Evolutionary conservation across 2,113 vertebrate genomes (phyloP).

Genomic region (Semnornis frantzii): DNA sequence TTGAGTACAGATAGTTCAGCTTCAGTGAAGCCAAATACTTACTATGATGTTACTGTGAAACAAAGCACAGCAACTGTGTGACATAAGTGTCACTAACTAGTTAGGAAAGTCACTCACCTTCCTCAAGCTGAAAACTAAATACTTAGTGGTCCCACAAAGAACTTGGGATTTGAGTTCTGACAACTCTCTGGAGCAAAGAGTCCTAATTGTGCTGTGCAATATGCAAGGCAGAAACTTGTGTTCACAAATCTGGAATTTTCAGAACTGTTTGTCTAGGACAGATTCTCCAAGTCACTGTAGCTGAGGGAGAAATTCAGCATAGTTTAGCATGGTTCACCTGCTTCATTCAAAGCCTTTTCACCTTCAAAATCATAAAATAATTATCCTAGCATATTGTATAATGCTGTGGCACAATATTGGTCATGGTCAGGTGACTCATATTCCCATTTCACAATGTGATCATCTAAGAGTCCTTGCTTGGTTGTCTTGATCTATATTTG

Average conservation of each 20-base stretch:
- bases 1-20: not conserved
- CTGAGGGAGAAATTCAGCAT: not conserved
- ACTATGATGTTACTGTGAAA: not conserved
- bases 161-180: not conserved
- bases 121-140: not conserved
- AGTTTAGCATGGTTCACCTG: not conserved
- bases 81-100: not conserved
- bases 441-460: not conserved
- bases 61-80: not conserved
- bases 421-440: not conserved
- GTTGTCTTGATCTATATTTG: not conserved
- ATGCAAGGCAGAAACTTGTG: not conserved
- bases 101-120: not conserved
- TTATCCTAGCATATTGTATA: not conserved
- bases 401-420: not conserved
- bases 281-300: not conserved
- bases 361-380: not conserved
- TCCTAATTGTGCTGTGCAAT: not conserved
- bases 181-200: not conserved
- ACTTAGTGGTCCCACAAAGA: not conserved
- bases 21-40: not conserved
- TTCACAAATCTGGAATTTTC: not conserved
- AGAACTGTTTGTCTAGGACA: not conserved
- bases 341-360: not conserved
- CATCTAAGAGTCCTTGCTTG: not conserved